Conservation (phyloP, 2,888 invertebrate genomes). For the Synanthedon vespiformis region DNA sequence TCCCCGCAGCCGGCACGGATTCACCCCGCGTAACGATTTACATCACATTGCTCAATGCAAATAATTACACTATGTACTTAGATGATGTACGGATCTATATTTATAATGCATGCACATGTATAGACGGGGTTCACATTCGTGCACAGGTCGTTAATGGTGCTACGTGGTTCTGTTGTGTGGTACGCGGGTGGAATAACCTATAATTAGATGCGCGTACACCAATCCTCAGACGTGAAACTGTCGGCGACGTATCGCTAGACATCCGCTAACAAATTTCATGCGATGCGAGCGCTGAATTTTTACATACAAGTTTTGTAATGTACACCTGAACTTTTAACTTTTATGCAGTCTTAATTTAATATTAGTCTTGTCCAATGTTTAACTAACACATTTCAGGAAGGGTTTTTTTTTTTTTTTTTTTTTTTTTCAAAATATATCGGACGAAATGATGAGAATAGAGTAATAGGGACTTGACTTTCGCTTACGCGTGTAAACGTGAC, state of each 20-base stretch:
- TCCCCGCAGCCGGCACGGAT: constrained; percentile 11
- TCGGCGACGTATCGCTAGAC: constrained; percentile 48
- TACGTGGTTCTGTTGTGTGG: constrained; percentile 57
- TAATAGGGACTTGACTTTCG: too few species aligned
- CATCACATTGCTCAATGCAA: constrained; percentile 30
- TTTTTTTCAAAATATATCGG: too few species aligned
- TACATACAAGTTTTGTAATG: not conserved
- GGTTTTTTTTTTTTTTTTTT: too few species aligned
- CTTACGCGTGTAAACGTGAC: too few species aligned
- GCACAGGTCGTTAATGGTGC: constrained; percentile 59
- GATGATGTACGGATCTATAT: constrained; percentile 10
- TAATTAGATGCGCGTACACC: constrained; percentile 65
- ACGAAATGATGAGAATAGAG: too few species aligned
- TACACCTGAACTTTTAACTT: too few species aligned
- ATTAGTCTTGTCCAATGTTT: too few species aligned
- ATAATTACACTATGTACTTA: constrained; percentile 4
- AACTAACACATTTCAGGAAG: too few species aligned
- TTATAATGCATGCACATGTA: constrained; percentile 23
- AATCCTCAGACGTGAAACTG: constrained; percentile 46
- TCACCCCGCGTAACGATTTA: constrained; percentile 36
- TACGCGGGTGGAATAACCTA: constrained; percentile 66
- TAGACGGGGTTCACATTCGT: constrained; percentile 44
- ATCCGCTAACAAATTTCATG: constrained; percentile 30
- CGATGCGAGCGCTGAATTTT: not conserved
- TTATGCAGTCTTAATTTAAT: too few species aligned